Conservation (phyloP, 2,113 vertebrate genomes). For the Ifrita kowaldi region DNA sequence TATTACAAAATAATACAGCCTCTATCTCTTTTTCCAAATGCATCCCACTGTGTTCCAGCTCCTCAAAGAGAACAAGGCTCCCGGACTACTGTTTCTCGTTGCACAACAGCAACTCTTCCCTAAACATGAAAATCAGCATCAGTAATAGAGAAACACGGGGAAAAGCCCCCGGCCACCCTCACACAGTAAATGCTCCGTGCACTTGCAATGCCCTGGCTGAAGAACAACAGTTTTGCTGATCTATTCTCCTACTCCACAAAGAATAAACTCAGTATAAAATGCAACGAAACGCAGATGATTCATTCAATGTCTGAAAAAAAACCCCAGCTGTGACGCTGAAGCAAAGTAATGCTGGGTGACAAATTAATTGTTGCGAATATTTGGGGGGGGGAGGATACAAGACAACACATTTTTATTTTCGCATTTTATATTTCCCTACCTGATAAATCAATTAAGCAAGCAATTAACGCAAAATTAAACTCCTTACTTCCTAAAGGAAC, state of each 20-base stretch:
- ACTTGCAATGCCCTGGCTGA: neutral
- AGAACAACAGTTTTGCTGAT: neutral
- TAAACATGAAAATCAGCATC: neutral
- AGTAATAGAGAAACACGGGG: neutral
- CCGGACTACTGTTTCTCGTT: neutral
- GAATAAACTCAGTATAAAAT: slow-evolving; percentile 2
- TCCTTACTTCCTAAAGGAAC: slow-evolving; percentile 3
- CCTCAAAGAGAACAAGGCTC: neutral
- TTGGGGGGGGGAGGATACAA: too few species aligned
- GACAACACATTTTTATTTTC: neutral
- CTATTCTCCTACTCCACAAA: neutral
- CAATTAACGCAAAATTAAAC: slow-evolving; percentile 34
- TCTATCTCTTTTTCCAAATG: slow-evolving; percentile 62
- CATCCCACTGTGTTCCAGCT: slow-evolving; percentile 36
- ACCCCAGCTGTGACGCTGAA: neutral
- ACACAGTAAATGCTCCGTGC: neutral
- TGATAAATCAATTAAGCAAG: slow-evolving; percentile 41
- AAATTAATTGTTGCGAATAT: neutral
- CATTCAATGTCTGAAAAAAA: neutral
- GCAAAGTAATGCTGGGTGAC: neutral
- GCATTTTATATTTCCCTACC: neutral
- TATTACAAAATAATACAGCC: slow-evolving; percentile 71
- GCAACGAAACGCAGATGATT: neutral
- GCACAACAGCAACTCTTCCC: neutral
- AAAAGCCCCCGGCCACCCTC: neutral